These are phyloP conservation scores for Zeugodacus cucurbitae DNA, from an alignment of 1,140 invertebrate species.

Conservation along the genomic window DNA sequence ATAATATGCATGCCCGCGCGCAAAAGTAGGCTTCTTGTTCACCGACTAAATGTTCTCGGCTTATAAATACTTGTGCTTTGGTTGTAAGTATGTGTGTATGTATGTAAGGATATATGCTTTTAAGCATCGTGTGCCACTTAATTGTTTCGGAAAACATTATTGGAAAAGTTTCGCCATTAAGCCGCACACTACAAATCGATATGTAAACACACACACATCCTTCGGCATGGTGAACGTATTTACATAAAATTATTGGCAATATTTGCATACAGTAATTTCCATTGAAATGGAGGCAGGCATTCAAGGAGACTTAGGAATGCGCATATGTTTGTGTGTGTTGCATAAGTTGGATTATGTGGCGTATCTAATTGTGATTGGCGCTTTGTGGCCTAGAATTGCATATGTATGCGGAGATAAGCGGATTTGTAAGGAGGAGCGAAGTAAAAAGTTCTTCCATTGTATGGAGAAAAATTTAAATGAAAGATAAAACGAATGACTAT, in stretches of 20 bases:
- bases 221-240: neutral
- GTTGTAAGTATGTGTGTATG: neutral
- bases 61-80: neutral
- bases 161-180: slow-evolving; percentile 37
- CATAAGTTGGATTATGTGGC: neutral
- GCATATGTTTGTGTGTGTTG: neutral
- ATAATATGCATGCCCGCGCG: neutral
- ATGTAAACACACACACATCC: neutral
- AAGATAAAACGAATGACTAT: too few relatives aligned
- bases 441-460: neutral
- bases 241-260: neutral
- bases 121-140: slow-evolving; percentile 2
- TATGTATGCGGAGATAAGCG: neutral
- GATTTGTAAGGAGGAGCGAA: neutral
- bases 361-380: slow-evolving; percentile 4
- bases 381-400: neutral
- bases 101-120: neutral
- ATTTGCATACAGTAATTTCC: neutral
- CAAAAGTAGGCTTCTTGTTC: neutral
- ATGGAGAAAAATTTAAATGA: too few relatives aligned
- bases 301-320: neutral
- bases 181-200: slow-evolving; percentile 17
- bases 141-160: slow-evolving; percentile 28
- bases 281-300: neutral
- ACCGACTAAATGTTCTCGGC: neutral